Percentiles rank a stretch among this genome's conserved stretches.
These are phyloP conservation scores for Spheniscus mendiculus DNA, from an alignment of 2,113 vertebrate species.

Conservation along the genomic window DNA sequence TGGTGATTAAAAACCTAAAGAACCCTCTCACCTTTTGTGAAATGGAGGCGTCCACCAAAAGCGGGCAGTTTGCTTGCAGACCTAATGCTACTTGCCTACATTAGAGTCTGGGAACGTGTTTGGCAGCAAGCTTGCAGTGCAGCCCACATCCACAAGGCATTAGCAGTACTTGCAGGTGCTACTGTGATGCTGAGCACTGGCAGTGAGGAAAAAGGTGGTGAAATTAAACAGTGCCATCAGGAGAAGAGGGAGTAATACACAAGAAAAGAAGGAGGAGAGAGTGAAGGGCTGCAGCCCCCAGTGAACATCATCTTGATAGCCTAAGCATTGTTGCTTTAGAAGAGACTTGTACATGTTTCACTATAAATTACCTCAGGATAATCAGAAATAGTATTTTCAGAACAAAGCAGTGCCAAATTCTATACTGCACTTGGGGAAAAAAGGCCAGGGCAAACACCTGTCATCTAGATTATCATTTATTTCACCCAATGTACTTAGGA, in stretches of 20 bases:
- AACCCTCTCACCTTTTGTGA: background rate
- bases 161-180: background rate
- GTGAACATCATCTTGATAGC: background rate
- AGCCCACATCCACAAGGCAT: background rate
- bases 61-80: background rate
- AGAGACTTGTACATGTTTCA: constrained; percentile 1
- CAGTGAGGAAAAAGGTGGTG: background rate
- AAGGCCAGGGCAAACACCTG: constrained; percentile 46
- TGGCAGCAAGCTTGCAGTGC: background rate
- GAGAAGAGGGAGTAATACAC: background rate
- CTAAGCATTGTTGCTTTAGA: background rate
- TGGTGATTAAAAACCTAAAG: background rate
- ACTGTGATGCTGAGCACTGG: background rate
- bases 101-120: background rate
- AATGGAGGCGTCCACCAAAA: background rate
- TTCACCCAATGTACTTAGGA: constrained; percentile 70
- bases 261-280: background rate
- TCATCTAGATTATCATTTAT: constrained; percentile 70
- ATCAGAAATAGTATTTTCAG: constrained; percentile 66
- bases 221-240: background rate
- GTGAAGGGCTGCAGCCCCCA: background rate
- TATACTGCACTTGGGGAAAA: constrained; percentile 51
- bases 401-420: constrained; percentile 65
- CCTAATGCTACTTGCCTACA: background rate
- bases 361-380: constrained; percentile 54